Base-by-base conservation (phyloP, 2,888 invertebrate species). In the Parnassius apollo region DNA sequence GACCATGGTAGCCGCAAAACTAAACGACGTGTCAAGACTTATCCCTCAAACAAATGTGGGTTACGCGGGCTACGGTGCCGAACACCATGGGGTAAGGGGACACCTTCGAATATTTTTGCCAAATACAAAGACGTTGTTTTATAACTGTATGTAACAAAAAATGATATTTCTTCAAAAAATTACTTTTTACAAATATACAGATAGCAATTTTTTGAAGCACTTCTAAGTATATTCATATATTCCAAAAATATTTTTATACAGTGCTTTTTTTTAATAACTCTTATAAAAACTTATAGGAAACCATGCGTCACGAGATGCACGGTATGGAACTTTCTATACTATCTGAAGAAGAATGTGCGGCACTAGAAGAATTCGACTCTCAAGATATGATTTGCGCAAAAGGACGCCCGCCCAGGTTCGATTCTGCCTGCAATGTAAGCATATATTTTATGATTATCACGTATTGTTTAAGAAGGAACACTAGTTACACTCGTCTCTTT, bases 361-460 rank as follows among this genome's bases (percentile, higher is more conserved):
- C 69, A 4, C 71, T 91, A 53, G 70, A 70, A 59, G 84, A 91
- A 72, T 91, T 74, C 76, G 77, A 80, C 61, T 9, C 73, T 1
- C 53, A 80, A 22, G 86, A 87, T 77, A 91, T 91, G 91, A 49
- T 91, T 57, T 91, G 91, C 71, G 80, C 85, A 0, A 78, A 74
- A 56, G 91, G 91, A 45, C 78, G 77, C 7, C 78, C 83, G 10
- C 88, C 88, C 0, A 71, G 81, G 7, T 77, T 66, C 57, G 90
- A 91, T 76, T 85, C 90, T 2, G 91, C 91, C 25, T 91, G 91
- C 70, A 91, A 86, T 71, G 91, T 91, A 71, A 85, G 88, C 81
- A 53, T 35, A 35, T 25, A 2, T 25, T 3, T 25, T 25, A 25
- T 25, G 25, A 2, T 25, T 25, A 25, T 25, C 25, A 25, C 25